Percentiles rank a stretch among this genome's conserved stretches.
Conservation (phyloP, 2,888 invertebrate species). For the Steinernema scapterisci region DNA sequence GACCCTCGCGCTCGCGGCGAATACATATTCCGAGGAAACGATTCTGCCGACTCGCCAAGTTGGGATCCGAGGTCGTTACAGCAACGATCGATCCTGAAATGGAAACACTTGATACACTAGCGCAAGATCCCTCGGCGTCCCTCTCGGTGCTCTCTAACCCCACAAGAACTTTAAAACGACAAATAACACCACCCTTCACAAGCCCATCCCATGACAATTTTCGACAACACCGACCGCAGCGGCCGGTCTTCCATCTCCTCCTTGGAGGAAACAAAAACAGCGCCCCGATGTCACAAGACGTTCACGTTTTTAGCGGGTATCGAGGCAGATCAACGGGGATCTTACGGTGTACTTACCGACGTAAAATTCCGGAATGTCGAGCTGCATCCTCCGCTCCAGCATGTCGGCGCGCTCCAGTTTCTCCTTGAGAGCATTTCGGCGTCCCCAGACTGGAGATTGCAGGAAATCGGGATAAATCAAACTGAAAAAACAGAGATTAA, state of each 20-base stretch:
- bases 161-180: neutral
- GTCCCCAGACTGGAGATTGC: conserved; percentile 62
- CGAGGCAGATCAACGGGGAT: neutral
- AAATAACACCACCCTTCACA: neutral
- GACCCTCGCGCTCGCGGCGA: conserved; percentile 79
- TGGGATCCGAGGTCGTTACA: conserved; percentile 61
- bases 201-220: conserved; percentile 7
- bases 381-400: conserved; percentile 79
- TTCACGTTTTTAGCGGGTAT: neutral
- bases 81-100: conserved; percentile 63
- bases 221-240: neutral
- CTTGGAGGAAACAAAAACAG: neutral
- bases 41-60: conserved; percentile 70
- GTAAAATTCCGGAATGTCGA: conserved; percentile 96
- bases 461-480: conserved; percentile 64
- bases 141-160: too few relatives aligned
- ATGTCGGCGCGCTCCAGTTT: conserved; percentile 89
- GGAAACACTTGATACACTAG: neutral
- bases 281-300: conserved; percentile 18
- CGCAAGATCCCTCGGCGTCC: too few relatives aligned
- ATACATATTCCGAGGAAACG: conserved; percentile 94
- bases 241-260: neutral
- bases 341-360: conserved; percentile 75
- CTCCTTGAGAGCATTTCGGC: conserved; percentile 72
- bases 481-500: conserved; percentile 40